phyloP scores from a whole-genome alignment of 2,888 invertebrate genomes.

The Poecilobothrus nobilitatus region DNA sequence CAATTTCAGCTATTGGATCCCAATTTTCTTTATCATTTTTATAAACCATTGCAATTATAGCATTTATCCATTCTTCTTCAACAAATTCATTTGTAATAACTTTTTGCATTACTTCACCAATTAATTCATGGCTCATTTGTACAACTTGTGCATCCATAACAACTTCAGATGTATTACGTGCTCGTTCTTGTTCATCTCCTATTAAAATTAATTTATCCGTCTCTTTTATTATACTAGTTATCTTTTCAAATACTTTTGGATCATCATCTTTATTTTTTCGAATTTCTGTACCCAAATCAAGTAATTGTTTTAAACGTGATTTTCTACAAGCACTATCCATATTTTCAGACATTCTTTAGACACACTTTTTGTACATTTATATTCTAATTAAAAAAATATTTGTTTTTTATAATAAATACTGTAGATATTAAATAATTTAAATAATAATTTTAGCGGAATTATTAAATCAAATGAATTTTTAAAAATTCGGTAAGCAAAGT shows the following conservation, averaged over 20 bases:
- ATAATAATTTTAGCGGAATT: no score
- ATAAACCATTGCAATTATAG: slow-evolving; percentile 29
- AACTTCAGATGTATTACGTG: slow-evolving; percentile 38
- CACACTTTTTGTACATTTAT: no score
- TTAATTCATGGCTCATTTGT: slow-evolving; percentile 36
- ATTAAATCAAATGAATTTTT: no score
- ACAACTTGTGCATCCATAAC: slow-evolving; percentile 40
- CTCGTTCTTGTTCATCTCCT: slow-evolving; percentile 30
- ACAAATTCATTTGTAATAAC: slow-evolving; percentile 31
- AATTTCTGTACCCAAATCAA: slow-evolving; percentile 9
- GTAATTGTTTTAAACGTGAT: slow-evolving; percentile 10
- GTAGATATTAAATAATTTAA: no score
- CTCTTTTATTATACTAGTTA: slow-evolving; percentile 28
- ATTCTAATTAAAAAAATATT: no score
- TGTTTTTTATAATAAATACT: no score
- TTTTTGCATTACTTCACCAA: slow-evolving; percentile 33
- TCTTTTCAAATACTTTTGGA: slow-evolving; percentile 36
- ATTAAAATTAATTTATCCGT: slow-evolving; percentile 32
- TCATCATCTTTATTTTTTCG: slow-evolving; percentile 19
- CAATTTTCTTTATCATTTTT: slow-evolving; percentile 30
- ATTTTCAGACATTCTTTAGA: neutral
- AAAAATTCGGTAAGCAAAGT: no score
- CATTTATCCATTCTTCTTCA: slow-evolving; percentile 33
- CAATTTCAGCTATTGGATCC: slow-evolving; percentile 29
- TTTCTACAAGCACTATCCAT: slow-evolving; percentile 9